Evolutionary conservation across 2,113 vertebrate genomes (phyloP).

Genomic region (Siniperca chuatsi): DNA sequence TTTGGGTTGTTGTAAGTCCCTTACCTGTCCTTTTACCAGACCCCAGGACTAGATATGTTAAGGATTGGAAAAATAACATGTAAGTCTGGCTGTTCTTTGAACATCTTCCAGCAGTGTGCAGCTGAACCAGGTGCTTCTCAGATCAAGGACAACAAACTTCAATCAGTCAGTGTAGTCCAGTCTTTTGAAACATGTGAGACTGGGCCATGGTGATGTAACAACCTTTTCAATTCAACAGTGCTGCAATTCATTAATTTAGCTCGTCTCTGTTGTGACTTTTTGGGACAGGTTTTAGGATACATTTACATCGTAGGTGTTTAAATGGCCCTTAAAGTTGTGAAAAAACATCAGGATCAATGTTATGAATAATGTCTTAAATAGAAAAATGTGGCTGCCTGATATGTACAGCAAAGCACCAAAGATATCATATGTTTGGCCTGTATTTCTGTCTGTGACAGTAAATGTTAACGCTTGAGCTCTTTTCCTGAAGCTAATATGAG

Average conservation of each 20-base stretch:
- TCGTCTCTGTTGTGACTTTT: neutral
- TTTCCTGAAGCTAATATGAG: neutral
- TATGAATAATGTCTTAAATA: neutral
- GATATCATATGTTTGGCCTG: neutral
- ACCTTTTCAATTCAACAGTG: neutral
- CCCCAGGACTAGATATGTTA: neutral
- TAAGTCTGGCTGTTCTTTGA: neutral
- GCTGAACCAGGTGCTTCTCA: slow-evolving; percentile 12
- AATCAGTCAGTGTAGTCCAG: neutral
- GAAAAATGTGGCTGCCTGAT: neutral
- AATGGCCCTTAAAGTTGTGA: neutral
- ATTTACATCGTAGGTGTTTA: neutral
- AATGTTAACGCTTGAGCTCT: neutral
- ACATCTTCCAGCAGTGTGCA: slow-evolving; percentile 21
- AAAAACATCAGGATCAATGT: neutral
- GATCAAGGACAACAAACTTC: slow-evolving; percentile 9
- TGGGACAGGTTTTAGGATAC: neutral
- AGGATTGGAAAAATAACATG: neutral
- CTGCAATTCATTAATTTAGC: neutral
- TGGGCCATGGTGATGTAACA: neutral
- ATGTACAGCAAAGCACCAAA: neutral
- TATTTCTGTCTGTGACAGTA: neutral
- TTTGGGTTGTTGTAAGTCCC: neutral
- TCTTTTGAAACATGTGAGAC: neutral
- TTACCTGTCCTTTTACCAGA: neutral